Conservation (phyloP, 2,797 vertebrate genomes). For the Ceryle rudis region DNA sequence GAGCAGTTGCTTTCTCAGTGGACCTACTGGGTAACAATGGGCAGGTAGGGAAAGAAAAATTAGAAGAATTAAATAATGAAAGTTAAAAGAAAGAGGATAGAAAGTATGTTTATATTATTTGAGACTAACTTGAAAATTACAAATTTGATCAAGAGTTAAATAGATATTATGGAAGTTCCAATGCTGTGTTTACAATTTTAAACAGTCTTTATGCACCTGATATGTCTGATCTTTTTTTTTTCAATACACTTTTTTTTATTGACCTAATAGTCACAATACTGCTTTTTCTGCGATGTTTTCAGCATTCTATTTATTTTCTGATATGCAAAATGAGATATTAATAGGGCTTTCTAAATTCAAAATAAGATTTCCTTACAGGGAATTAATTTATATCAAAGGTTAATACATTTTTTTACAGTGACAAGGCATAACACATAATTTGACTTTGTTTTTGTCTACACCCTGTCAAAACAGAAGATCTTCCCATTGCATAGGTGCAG, state of each 20-base stretch:
- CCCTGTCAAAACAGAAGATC: not conserved
- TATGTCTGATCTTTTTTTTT: not conserved
- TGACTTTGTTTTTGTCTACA: not conserved
- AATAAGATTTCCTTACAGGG: not conserved
- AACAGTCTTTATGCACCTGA: not conserved
- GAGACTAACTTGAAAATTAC: not conserved
- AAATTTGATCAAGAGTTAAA: not conserved
- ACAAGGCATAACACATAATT: not conserved
- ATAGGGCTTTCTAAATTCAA: not conserved
- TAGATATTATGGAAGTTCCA: not conserved
- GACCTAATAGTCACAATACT: not conserved
- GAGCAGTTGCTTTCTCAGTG: conserved; percentile 32
- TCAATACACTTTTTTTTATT: not conserved
- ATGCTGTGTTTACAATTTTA: not conserved
- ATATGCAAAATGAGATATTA: not conserved
- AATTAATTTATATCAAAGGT: not conserved
- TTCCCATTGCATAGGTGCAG: not conserved
- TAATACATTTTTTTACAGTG: not conserved
- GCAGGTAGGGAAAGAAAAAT: conserved; percentile 21
- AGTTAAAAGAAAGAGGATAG: not conserved
- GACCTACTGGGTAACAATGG: not conserved
- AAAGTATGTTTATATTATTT: not conserved
- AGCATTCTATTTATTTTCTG: not conserved
- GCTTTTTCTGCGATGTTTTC: not conserved
- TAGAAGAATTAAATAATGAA: not conserved